Percentiles rank a stretch among this genome's conserved stretches.
phyloP scores from a whole-genome alignment of 2,113 vertebrate species.

The Lepus europaeus region DNA sequence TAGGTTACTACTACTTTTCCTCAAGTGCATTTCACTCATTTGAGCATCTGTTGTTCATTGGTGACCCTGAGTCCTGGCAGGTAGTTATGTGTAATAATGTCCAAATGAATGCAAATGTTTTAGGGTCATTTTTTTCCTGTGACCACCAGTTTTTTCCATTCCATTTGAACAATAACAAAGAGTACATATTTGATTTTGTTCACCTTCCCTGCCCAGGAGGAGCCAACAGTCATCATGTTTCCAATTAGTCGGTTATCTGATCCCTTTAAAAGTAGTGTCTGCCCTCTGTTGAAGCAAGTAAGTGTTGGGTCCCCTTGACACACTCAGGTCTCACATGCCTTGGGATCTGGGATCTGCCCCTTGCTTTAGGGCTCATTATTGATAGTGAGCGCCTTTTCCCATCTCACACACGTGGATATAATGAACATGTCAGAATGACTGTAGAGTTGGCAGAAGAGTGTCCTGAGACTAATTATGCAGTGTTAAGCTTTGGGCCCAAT shows the following conservation, averaged over 20 bases:
- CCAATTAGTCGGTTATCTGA: slow-evolving; percentile 78
- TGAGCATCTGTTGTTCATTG: slow-evolving; percentile 24
- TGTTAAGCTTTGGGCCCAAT: slow-evolving; percentile 29
- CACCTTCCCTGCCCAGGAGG: slow-evolving; percentile 66
- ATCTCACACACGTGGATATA: slow-evolving; percentile 54
- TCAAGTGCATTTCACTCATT: background rate
- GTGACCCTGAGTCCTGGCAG: background rate
- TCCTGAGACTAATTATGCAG: slow-evolving; percentile 73
- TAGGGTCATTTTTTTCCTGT: slow-evolving; percentile 39
- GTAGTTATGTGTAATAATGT: background rate
- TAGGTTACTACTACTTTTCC: slow-evolving; percentile 37
- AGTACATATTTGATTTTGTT: slow-evolving; percentile 73
- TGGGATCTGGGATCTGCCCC: slow-evolving; percentile 72
- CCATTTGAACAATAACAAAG: slow-evolving; percentile 55
- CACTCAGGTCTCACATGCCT: slow-evolving; percentile 76
- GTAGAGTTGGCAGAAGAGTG: slow-evolving; percentile 37
- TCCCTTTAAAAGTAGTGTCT: slow-evolving; percentile 62
- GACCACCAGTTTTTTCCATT: slow-evolving; percentile 32
- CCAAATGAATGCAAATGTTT: slow-evolving; percentile 18
- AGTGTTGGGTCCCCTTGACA: slow-evolving; percentile 61
- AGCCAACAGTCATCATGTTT: slow-evolving; percentile 65
- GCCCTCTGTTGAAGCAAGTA: slow-evolving; percentile 65
- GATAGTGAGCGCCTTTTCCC: slow-evolving; percentile 82
- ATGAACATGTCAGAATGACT: slow-evolving; percentile 69
- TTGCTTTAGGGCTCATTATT: slow-evolving; percentile 74